A percentile compares a stretch with the other conserved stretches of the same genome.
Conservation (phyloP, 2,113 vertebrate species). For the Orycteropus afer region DNA sequence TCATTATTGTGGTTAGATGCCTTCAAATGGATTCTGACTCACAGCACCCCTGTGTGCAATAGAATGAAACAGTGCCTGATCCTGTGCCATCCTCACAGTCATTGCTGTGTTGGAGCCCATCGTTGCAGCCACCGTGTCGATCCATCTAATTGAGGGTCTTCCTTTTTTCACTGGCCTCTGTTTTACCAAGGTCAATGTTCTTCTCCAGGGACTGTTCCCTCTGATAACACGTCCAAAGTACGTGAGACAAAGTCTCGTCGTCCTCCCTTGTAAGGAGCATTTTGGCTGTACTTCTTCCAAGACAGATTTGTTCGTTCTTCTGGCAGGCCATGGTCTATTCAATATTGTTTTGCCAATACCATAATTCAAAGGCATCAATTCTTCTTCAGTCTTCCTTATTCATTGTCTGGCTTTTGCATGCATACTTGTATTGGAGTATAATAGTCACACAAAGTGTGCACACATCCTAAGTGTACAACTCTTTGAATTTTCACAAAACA, state of each 20-base stretch:
- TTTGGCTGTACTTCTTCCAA: background rate
- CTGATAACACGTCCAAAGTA: background rate
- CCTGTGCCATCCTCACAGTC: background rate
- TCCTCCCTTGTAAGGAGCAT: background rate
- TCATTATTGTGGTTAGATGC: background rate
- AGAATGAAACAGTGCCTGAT: background rate
- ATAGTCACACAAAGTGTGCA: constrained; percentile 6
- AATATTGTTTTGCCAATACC: background rate
- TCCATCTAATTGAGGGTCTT: background rate
- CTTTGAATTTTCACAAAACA: background rate
- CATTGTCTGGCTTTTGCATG: background rate
- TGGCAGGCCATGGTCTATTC: background rate
- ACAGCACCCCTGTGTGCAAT: background rate
- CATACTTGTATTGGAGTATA: background rate
- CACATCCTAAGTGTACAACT: background rate
- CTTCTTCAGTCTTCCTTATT: background rate
- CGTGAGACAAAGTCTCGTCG: background rate
- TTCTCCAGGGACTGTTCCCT: background rate
- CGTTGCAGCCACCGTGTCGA: background rate
- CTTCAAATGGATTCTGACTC: background rate
- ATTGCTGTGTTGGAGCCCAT: no score
- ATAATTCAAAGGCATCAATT: background rate
- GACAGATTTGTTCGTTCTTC: background rate
- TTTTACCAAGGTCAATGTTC: no score
- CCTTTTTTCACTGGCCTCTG: background rate